Base-by-base conservation (phyloP, 2,113 vertebrate species). In the Andinoacara biseriatus region DNA sequence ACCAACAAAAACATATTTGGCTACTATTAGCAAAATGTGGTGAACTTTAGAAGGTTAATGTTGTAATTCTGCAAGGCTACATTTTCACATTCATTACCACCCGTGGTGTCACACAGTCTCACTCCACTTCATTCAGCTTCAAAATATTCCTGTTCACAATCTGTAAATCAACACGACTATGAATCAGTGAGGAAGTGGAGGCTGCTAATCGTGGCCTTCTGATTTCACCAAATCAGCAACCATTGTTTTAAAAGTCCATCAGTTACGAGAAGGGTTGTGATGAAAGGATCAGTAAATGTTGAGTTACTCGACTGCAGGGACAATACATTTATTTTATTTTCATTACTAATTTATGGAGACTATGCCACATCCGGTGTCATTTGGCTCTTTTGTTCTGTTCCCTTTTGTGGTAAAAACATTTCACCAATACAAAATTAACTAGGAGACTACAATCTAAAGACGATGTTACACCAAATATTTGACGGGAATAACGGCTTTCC, bases 391-490 rank as follows among this genome's bases (percentile, higher is more conserved):
- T 61, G 46, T 76, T 61, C 63, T 24, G 10, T 22, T 69, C 5
- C 4, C 22, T 40, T 31, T 60, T 61, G 62, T n/a, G 43, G 26
- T 9, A 2, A 38, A 82, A 58, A 49, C 7, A 7, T 46, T 49
- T 22, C 0, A 0, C 15, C 7, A 18, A n/a, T 38, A 3, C 40
- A 3, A 43, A 82, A 74, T n/a, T 31, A 22, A 38, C 9, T 0
- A 3, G 9, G 58, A 76, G 26, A 13, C 10, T 72, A 9, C 10
- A 3, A 29, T 74, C n/a, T 49, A 57, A 10, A 29, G 0, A 0
- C 24, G 49, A 20, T 69, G 46, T 52, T 52, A 69, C 65, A 31
- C 18, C 33, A 72, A 59, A 11, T 60, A 60, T 31, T 60, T 29
- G 40, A 46, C 40, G 1, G 5, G n/a, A 74, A 17, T 33, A n/a